phyloP scores from a whole-genome alignment of 2,113 vertebrate species.

The Euleptes europaea region DNA sequence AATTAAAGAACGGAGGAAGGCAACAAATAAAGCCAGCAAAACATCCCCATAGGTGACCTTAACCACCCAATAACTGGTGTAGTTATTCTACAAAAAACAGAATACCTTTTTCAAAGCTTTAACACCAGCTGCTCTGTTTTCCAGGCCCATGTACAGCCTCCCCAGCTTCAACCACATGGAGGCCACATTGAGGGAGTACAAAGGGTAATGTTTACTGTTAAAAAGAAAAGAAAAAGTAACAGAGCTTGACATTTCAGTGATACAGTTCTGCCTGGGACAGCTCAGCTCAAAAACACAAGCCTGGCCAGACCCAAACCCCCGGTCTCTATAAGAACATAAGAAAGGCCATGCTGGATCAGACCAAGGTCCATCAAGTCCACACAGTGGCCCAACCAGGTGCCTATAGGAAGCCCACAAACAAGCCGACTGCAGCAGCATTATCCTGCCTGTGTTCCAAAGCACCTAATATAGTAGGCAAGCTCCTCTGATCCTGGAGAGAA shows the following conservation, averaged over 20 bases:
- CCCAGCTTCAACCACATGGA: conserved; percentile 96
- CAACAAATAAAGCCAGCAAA: background rate
- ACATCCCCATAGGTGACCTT: background rate
- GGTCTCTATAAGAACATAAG: no score
- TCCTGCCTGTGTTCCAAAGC: no score
- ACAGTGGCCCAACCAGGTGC: no score
- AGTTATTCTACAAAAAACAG: background rate
- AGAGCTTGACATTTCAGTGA: background rate
- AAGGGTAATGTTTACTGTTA: conserved; percentile 87
- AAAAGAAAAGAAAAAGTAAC: background rate
- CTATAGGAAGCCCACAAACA: no score
- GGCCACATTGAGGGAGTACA: conserved; percentile 92
- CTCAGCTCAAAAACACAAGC: background rate
- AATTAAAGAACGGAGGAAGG: background rate
- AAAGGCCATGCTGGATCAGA: no score
- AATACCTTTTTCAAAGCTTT: conserved; percentile 86
- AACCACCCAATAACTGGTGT: background rate
- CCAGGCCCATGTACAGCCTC: conserved; percentile 82
- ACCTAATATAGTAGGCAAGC: no score
- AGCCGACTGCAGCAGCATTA: no score
- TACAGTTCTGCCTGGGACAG: background rate
- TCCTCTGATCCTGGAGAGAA: no score
- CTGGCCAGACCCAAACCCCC: background rate
- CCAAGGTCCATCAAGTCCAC: no score
- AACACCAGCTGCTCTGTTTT: conserved; percentile 73